Conservation (phyloP, 2,888 invertebrate species). For the Hololepta plana region DNA sequence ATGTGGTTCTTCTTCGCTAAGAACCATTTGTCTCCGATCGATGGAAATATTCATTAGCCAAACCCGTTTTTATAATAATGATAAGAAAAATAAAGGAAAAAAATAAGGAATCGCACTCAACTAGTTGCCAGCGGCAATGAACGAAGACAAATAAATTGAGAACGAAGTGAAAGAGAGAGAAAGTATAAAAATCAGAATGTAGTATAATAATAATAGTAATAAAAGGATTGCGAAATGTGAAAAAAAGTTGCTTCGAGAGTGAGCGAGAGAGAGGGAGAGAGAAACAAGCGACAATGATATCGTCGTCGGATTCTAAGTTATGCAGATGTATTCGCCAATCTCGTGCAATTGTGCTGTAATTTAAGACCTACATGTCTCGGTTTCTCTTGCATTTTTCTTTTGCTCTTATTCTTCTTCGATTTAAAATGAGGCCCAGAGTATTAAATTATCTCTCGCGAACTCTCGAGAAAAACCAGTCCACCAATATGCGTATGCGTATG, state of each 20-base stretch:
- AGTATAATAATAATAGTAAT: too few relatives aligned
- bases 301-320: slow-evolving; percentile 23
- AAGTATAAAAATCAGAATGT: too few relatives aligned
- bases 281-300: slow-evolving; percentile 26
- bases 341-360: slow-evolving; percentile 29
- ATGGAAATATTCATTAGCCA: slow-evolving; percentile 20
- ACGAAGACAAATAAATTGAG: too few relatives aligned
- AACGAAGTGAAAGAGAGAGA: too few relatives aligned
- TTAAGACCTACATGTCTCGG: slow-evolving; percentile 25
- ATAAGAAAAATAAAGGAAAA: too few relatives aligned
- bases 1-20: slow-evolving; percentile 12
- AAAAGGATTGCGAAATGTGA: too few relatives aligned
- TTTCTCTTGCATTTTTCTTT: too few relatives aligned
- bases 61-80: slow-evolving; percentile 14
- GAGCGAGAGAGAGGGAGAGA: too few relatives aligned
- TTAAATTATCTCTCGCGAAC: slow-evolving; percentile 24
- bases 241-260: too few relatives aligned
- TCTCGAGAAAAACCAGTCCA: slow-evolving; percentile 22
- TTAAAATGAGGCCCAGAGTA: slow-evolving; percentile 24
- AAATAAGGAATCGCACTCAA: too few relatives aligned
- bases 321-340: slow-evolving; percentile 28
- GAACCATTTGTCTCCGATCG: slow-evolving; percentile 18
- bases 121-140: too few relatives aligned
- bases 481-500: too few relatives aligned
- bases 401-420: slow-evolving; percentile 24